Conservation (phyloP, 2,113 vertebrate species). For the Eptesicus fuscus region DNA sequence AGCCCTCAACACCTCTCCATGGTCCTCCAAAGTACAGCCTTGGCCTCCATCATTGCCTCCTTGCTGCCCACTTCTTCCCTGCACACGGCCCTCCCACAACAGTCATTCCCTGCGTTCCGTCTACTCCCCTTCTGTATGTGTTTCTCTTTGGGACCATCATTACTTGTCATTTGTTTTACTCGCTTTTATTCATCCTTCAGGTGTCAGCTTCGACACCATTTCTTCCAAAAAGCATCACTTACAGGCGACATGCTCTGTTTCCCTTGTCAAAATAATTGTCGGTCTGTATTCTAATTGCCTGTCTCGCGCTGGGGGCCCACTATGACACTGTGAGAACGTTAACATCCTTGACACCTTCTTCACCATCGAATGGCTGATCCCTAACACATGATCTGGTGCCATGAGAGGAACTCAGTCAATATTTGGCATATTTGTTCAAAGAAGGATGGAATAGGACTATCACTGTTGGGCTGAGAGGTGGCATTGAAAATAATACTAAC, state of each 20-base stretch:
- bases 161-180: background rate
- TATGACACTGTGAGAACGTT: background rate
- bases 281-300: background rate
- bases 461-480: background rate
- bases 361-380: background rate
- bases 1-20: background rate
- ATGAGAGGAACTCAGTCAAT: background rate
- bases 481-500: background rate
- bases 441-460: background rate
- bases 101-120: background rate
- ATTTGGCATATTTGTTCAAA: background rate
- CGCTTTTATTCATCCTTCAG: background rate
- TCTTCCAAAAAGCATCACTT: background rate
- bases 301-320: no score
- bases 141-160: background rate
- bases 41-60: background rate
- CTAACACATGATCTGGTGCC: background rate
- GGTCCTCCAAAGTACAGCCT: background rate
- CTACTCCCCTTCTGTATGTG: background rate
- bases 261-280: background rate
- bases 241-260: background rate
- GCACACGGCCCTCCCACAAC: accelerated
- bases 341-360: background rate
- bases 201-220: background rate
- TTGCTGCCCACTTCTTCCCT: background rate